Evolutionary conservation across 1,140 invertebrate species (phyloP).

Genomic region (Colletes latitarsis): DNA sequence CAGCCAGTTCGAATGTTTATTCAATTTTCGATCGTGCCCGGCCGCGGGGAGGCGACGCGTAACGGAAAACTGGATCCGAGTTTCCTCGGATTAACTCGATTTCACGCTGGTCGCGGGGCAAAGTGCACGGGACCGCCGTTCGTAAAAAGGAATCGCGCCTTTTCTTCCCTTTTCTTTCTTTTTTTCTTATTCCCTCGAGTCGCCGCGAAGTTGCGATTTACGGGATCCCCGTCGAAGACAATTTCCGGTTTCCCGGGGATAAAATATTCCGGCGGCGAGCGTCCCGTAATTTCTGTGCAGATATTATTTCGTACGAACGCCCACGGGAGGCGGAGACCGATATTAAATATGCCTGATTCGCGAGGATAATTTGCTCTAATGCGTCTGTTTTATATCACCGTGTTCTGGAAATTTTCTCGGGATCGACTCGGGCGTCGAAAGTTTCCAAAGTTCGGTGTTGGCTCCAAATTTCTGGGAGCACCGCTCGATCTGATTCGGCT

Average conservation of each 20-base stretch:
- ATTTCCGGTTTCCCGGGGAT: neutral
- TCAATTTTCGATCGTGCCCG: slow-evolving; percentile 38
- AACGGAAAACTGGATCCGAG: neutral
- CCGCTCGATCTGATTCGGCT: no score
- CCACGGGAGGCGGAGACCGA: neutral
- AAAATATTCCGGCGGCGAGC: neutral
- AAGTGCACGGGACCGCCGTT: neutral
- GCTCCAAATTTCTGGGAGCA: no score
- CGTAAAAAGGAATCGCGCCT: neutral
- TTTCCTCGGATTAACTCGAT: slow-evolving; percentile 21
- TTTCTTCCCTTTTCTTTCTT: neutral
- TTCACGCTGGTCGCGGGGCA: neutral
- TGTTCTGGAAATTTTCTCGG: no score
- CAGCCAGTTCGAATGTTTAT: slow-evolving; percentile 38
- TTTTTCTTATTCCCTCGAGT: neutral
- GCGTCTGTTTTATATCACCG: neutral
- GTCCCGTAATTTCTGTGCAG: slow-evolving; percentile 10
- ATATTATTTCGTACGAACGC: slow-evolving; percentile 4
- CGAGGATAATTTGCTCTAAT: slow-evolving; percentile 16
- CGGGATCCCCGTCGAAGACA: neutral
- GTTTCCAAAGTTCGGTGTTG: no score
- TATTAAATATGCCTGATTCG: slow-evolving; percentile 12
- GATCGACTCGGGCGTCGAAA: no score
- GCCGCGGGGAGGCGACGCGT: neutral
- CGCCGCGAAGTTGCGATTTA: neutral